Base-by-base conservation (phyloP, 2,113 vertebrate genomes). In the Nerophis lumbriciformis region DNA sequence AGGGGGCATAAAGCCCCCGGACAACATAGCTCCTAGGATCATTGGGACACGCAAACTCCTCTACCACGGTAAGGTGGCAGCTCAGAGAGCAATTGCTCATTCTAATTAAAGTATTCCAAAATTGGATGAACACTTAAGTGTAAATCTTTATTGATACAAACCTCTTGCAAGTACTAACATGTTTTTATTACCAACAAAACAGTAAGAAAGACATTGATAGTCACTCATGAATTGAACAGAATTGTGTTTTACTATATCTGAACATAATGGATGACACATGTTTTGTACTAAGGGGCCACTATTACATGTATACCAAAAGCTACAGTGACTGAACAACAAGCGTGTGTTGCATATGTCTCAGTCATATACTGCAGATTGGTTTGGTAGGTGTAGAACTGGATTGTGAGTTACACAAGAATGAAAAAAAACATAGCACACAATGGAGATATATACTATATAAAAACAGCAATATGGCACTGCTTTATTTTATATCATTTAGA, bases 341-440 rank as follows among this genome's bases (percentile, higher is more conserved):
- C 59, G 62, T 13, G 53, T 42, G 80, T 89, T 88, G 71, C 75
- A 56, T 89, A 65, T 77, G 42, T 67, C 55, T 69, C 72, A 76
- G 71, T 80, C 63, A 79, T 78, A 85, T 84, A 76, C 70, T 78
- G 77, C 76, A 76, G 75, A 79, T 77, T 67, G 68, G 69, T 75
- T 78, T 72, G 73, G 85, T 90, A 85, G 87, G 88, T 50, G 86
- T 86, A 55, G 55, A 75, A 70, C 66, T 74, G 71, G 50, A 78
- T 59, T 42, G 45, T 72, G 54, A 53, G 59, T 89, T 89, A 85
- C 61, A 87, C 87, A 88, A 88, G 75, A 60, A 59, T 21, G 65
- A 69, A 61, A 61, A 61, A 66, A 45, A 62, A 9, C 21, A 45
- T 21, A 54, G 49, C 8, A 69, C n/a, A 56, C 48, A 19, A 44